Evolutionary conservation across 2,113 vertebrate genomes (phyloP), one percentile per base, ranked within the genome.

Genomic region (Myrmecobius fasciatus): DNA sequence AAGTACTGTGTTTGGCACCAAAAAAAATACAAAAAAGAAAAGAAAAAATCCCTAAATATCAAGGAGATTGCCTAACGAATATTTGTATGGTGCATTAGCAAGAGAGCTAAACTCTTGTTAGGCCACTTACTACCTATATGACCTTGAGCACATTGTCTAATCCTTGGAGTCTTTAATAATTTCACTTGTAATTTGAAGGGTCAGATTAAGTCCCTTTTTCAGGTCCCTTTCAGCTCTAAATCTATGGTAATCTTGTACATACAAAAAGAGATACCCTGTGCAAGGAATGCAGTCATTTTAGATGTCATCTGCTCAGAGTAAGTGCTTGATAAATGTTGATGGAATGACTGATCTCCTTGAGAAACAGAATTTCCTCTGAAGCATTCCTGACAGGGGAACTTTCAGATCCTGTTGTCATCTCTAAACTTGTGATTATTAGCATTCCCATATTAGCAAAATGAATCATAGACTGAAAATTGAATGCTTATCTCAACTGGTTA

Each of bases 401-500:
- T 75, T 14, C 36, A n/a, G 36, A n/a, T 75, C 20, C 6, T 92
- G 91, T 75, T 94, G 93, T 56, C 2, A 51, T 52, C 31, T 94
- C 25, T 60, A 36, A 75, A 93, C 0, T 11, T 60, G 8, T 53
- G 36, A 90, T 93, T 24, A 91, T 94, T 60, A 54, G 4, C 25
- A 94, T 53, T 67, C 52, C 53, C 52, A 89, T 96, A 89, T 91
- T 91, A 24, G 47, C 26, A 53, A 36, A 75, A 95, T 92, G 49
- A 31, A 60, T 54, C 2, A 25, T 75, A 88, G 25, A 25, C 3
- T 92, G 3, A 90, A 93, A 94, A 91, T 75, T 2, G 95, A 93
- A 60, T 92, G 25, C 43, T 92, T 36, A 90, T 94, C 92, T 93
- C 8, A 12, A 56, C n/a, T 92, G 89, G 91, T 51, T 90, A 92